These are phyloP conservation scores for Anaspis maculata DNA, from an alignment of 2,888 invertebrate genomes.

Conservation along the genomic window DNA sequence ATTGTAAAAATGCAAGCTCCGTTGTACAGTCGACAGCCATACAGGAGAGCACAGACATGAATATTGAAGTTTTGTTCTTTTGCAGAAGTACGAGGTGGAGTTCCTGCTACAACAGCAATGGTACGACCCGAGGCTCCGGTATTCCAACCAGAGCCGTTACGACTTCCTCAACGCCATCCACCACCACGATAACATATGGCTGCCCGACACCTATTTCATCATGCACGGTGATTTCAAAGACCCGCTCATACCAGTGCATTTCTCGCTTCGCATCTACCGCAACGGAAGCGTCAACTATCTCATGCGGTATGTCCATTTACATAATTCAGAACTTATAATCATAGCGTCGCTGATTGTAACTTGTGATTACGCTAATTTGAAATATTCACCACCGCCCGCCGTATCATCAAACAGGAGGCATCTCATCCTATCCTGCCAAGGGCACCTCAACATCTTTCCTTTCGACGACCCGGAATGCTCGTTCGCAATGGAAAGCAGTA, in stretches of 20 bases:
- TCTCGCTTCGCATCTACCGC: constrained; percentile 83
- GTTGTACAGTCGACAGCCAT: no score
- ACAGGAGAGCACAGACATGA: no score
- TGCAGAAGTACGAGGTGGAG: constrained; percentile 93
- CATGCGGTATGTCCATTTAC: constrained; percentile 59
- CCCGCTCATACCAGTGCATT: constrained; percentile 87
- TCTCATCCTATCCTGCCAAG: constrained; percentile 87
- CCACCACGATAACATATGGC: constrained; percentile 87
- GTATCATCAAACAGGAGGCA: no score
- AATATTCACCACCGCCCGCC: no score
- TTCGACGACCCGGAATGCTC: constrained; percentile 93
- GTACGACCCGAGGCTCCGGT: constrained; percentile 82
- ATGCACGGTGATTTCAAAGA: constrained; percentile 96
- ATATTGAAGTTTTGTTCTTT: constrained; percentile 16
- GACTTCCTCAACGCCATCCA: constrained; percentile 88
- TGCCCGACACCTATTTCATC: constrained; percentile 92
- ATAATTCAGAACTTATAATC: background rate
- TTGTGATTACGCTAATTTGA: no score
- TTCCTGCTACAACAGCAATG: constrained; percentile 90
- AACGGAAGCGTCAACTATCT: constrained; percentile 92
- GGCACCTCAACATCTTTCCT: constrained; percentile 89
- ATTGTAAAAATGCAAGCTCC: no score
- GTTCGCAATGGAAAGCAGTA: constrained; percentile 94
- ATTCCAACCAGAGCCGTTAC: constrained; percentile 81
- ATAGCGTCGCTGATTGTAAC: no score